These are phyloP conservation scores for Nibea albiflora DNA, from an alignment of 2,113 vertebrate genomes.

Conservation along the genomic window DNA sequence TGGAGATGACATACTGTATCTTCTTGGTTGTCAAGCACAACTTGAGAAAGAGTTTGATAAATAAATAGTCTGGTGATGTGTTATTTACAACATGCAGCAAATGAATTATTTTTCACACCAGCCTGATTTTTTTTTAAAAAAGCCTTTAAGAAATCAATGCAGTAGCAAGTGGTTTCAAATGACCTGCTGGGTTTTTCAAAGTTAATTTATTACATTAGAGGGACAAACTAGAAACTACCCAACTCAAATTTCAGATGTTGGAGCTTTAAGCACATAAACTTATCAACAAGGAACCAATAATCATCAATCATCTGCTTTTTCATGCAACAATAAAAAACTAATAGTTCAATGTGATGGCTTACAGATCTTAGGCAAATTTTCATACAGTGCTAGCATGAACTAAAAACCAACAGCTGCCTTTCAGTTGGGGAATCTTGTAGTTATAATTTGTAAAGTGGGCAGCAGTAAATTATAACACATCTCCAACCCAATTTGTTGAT, in stretches of 20 bases:
- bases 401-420: constrained; percentile 5
- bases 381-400: neutral
- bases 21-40: neutral
- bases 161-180: constrained; percentile 21
- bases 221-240: constrained; percentile 1
- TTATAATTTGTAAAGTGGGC: neutral
- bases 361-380: neutral
- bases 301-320: neutral
- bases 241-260: constrained; percentile 9
- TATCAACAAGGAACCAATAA: neutral
- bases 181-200: neutral
- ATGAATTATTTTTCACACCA: constrained; percentile 1
- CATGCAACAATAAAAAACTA: neutral
- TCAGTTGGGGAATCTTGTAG: neutral
- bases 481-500: neutral
- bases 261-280: neutral
- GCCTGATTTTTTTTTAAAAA: neutral
- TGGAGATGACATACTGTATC: neutral
- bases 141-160: neutral
- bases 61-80: neutral
- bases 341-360: neutral
- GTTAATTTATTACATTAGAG: neutral
- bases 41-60: neutral
- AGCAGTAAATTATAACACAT: neutral
- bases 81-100: neutral